Base-by-base conservation (phyloP, 2,797 vertebrate genomes). In the Furcifer pardalis region DNA sequence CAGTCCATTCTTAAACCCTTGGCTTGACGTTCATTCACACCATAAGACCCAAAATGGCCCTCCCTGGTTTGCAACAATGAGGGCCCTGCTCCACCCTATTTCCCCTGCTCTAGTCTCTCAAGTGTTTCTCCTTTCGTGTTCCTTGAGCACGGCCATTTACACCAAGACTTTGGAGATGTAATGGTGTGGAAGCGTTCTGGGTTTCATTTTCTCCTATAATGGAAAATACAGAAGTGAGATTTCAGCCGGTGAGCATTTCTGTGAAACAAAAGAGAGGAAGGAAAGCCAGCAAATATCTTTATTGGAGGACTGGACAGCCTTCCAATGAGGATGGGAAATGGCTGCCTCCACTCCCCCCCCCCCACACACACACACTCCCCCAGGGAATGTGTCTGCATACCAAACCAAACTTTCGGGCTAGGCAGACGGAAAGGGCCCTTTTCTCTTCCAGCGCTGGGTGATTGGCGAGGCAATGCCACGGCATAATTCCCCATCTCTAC, bases 391-490 rank as follows among this genome's bases (percentile, higher is more conserved):
- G 49, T 82, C 91, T 93, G 95, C 92, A 93, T 94, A 95, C 95
- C 95, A 95, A 96, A 93, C 91, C 92, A 93, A 94, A 93, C 92
- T 94, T 92, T 83, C 66, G 75, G 91, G 92, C 93, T 90, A 5
- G 42, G 19, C 56, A 90, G 93, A 92, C 93, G 87, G 95, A n/a
- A 75, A 94, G 94, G 94, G 90, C 82, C 88, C 81, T 90, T 92
- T 93, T 92, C 27, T 27, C 7, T 93, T 91, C 80, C 74, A 89
- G 88, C 49, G 52, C 79, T 13, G 89, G 83, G 94, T 94, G 91
- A 94, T 96, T 94, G 95, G 94, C 94, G 95, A 95, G 94, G 95
- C 94, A 93, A 94, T 92, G 93, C 93, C 93, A 94, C 91, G 75
- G 93, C 94, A 92, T 95, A 92, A 95, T 94, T 95, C 94, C 92